These are phyloP conservation scores for Lutra lutra DNA, from an alignment of 2,797 vertebrate species.

Conservation along the genomic window DNA sequence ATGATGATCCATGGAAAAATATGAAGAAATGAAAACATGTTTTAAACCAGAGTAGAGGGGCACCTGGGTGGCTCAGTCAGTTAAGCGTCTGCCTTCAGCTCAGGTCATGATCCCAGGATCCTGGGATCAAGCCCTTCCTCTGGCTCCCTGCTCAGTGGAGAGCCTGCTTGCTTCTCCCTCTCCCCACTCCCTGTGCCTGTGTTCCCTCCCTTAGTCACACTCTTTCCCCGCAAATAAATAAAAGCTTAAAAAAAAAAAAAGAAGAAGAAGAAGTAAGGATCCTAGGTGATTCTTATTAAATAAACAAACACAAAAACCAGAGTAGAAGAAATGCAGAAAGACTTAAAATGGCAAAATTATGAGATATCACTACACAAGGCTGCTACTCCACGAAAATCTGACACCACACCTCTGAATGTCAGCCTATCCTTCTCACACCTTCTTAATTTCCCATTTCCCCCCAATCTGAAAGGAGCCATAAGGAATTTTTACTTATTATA, in stretches of 20 bases:
- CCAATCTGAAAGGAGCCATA: background rate
- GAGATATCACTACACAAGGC: background rate
- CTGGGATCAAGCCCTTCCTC: too few relatives aligned
- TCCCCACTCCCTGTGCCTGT: too few relatives aligned
- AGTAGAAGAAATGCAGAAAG: constrained; percentile 3
- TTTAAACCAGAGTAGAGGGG: constrained; percentile 30
- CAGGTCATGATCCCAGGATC: too few relatives aligned
- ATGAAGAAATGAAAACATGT: constrained; percentile 17
- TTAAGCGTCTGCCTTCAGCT: too few relatives aligned
- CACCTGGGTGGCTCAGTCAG: too few relatives aligned
- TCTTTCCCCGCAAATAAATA: too few relatives aligned
- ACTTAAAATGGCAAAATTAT: constrained; percentile 20
- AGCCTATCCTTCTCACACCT: background rate
- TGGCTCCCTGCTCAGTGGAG: too few relatives aligned
- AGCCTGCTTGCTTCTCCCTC: too few relatives aligned
- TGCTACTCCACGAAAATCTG: background rate
- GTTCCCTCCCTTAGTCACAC: too few relatives aligned
- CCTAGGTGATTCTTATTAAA: background rate
- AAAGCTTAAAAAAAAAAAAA: background rate
- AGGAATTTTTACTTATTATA: background rate
- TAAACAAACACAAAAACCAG: background rate
- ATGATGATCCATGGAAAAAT: background rate
- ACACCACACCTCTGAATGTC: background rate
- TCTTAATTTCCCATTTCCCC: background rate
- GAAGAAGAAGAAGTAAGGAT: background rate